Conservation (phyloP, 2,797 vertebrate species). For the Cyprinella venusta region DNA sequence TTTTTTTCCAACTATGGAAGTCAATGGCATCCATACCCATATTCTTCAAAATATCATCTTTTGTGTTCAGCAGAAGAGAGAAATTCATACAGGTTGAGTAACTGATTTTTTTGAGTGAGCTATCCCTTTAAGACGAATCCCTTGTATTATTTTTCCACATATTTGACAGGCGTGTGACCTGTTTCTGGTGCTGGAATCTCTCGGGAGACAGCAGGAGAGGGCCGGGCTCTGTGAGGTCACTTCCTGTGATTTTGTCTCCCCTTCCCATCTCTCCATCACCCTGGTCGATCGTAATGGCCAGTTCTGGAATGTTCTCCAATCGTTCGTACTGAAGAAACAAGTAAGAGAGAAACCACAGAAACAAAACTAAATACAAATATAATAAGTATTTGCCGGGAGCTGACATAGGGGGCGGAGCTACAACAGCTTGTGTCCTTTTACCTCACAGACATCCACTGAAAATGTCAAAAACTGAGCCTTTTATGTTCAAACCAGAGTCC, state of each 20-base stretch:
- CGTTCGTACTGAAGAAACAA: constrained; percentile 78
- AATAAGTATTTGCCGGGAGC: too few relatives aligned
- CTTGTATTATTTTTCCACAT: not conserved
- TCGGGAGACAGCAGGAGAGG: constrained; percentile 80
- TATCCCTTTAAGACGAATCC: not conserved
- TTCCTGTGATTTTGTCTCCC: constrained; percentile 68
- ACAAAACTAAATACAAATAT: not conserved
- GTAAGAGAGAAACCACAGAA: not conserved
- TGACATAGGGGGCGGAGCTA: too few relatives aligned
- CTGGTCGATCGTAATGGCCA: constrained; percentile 70
- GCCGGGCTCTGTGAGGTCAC: constrained; percentile 69
- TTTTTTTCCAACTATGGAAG: too few relatives aligned
- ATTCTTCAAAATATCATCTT: too few relatives aligned
- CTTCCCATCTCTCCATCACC: constrained; percentile 73
- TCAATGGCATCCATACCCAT: too few relatives aligned
- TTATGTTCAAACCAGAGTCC: too few relatives aligned
- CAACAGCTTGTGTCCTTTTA: too few relatives aligned
- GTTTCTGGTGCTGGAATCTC: constrained; percentile 84
- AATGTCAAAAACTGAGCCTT: too few relatives aligned
- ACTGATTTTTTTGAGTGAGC: not conserved
- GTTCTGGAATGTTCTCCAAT: constrained; percentile 81
- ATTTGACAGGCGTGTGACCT: constrained; percentile 75
- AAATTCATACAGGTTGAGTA: not conserved
- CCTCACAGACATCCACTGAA: too few relatives aligned
- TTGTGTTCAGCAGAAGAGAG: not conserved